Base-by-base conservation (phyloP, 2,888 invertebrate genomes). In the Sabatieria punctata region DNA sequence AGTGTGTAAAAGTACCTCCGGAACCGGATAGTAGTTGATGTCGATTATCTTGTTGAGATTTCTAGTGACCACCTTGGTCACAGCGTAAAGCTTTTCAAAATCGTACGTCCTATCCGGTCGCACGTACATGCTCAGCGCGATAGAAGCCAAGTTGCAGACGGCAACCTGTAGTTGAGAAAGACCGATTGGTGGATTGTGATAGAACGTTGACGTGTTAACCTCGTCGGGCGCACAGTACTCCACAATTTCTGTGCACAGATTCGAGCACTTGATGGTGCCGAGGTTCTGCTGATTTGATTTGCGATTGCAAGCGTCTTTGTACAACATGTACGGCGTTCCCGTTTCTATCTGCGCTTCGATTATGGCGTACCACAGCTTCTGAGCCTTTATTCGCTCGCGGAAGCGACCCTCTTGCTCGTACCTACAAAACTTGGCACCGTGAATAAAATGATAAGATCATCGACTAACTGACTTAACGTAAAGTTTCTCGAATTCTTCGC, bases 221-320 rank as follows among this genome's bases (percentile, higher is more conserved):
- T 62, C 62, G 43, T 61, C 60, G 2, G 59, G 55, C 26, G 52
- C 49, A 13, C 58, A 85, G 67, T 89, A 97, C 66, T 97, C 85
- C 0, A 97, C 78, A 55, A 97, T 85, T 75, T 99, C 97, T 1
- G 97, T 95, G 66, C 95, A 97, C 33, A 97, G 73, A 68, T 97
- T 97, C 59, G 89, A 88, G 68, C 91, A 86, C 69, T 89, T 91
- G 55, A 97, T 97, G 1, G 95, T 95, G 15, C 97, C 97, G 48
- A 97, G 71, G 70, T 97, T 93, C 67, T 95, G 82, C 61, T 99
- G 97, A 68, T 97, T 97, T 49, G 86, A 86, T 71, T 97, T 97
- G 1, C 82, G 72, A 65, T 97, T 97, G 64, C 95, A 93, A 2
- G 88, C 77, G 70, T 97, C 97, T 47, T 64, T 65, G 57, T 64